Conservation (phyloP, 1,140 invertebrate species). For the Liolophura sinensis region DNA sequence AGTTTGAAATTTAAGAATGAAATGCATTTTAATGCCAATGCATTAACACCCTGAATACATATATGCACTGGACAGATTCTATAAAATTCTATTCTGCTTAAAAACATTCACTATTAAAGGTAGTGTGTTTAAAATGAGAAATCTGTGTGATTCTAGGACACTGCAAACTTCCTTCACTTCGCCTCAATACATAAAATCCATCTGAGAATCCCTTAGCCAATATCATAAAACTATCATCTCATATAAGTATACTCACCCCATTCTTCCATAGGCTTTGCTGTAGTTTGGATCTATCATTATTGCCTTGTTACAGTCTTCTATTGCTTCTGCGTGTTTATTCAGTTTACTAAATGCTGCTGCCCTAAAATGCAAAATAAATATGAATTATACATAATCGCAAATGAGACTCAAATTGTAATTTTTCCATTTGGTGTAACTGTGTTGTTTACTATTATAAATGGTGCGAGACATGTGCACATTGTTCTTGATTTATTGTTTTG, state of each 20-base stretch:
- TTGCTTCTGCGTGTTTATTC: conserved; percentile 76
- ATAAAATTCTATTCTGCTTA: no score
- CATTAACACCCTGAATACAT: no score
- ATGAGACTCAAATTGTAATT: no score
- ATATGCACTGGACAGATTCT: no score
- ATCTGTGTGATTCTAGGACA: background rate
- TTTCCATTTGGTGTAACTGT: no score
- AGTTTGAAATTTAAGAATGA: no score
- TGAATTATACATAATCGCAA: conserved; percentile 6
- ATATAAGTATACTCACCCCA: conserved; percentile 66
- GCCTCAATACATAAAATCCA: background rate
- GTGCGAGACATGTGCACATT: no score
- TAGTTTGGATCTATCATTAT: conserved; percentile 86
- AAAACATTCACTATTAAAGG: no score
- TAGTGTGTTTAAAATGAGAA: no score
- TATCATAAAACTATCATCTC: background rate
- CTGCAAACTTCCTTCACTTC: background rate
- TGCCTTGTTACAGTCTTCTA: conserved; percentile 88
- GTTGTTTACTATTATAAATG: no score
- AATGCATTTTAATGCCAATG: no score
- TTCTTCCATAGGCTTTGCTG: conserved; percentile 91
- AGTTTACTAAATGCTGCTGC: conserved; percentile 89
- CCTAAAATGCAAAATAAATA: conserved; percentile 56
- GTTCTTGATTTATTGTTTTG: no score
- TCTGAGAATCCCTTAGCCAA: background rate